Percentiles rank a stretch among this genome's conserved stretches.
These are phyloP conservation scores for Ecdyonurus torrentis DNA, from an alignment of 2,888 invertebrate genomes.

Conservation along the genomic window DNA sequence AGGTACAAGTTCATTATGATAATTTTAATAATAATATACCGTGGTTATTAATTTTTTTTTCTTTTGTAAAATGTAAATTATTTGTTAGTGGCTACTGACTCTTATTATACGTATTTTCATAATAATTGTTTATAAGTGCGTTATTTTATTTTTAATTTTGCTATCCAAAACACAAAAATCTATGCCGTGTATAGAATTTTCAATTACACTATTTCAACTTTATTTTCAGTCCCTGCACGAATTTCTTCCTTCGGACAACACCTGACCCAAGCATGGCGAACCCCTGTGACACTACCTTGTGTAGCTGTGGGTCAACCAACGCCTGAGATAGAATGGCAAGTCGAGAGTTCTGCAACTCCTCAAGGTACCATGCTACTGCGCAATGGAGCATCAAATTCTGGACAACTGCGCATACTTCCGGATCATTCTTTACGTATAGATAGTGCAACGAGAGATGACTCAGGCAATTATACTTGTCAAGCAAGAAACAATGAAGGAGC, in stretches of 20 bases:
- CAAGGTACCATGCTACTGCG: conserved; percentile 28
- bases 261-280: conserved; percentile 47
- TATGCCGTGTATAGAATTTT: too few relatives aligned
- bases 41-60: too few relatives aligned
- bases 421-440: conserved; percentile 35
- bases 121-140: too few relatives aligned
- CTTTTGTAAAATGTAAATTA: not conserved
- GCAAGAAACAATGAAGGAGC: conserved; percentile 50
- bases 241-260: conserved; percentile 56
- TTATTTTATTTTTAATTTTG: too few relatives aligned
- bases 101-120: too few relatives aligned
- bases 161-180: too few relatives aligned
- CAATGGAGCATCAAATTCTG: not conserved
- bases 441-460: conserved; percentile 42
- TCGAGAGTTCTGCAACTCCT: conserved; percentile 22
- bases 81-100: not conserved
- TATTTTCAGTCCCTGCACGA: conserved; percentile 38
- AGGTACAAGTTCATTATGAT: conserved; percentile 29
- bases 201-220: too few relatives aligned
- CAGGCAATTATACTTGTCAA: conserved; percentile 51
- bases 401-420: conserved; percentile 18
- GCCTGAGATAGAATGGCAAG: conserved; percentile 21
- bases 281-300: conserved; percentile 43
- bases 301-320: conserved; percentile 40
- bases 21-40: not conserved